A percentile compares a stretch with the other conserved stretches of the same genome.
phyloP scores from a whole-genome alignment of 2,113 vertebrate species.

The Pomatorhinus ruficollis region DNA sequence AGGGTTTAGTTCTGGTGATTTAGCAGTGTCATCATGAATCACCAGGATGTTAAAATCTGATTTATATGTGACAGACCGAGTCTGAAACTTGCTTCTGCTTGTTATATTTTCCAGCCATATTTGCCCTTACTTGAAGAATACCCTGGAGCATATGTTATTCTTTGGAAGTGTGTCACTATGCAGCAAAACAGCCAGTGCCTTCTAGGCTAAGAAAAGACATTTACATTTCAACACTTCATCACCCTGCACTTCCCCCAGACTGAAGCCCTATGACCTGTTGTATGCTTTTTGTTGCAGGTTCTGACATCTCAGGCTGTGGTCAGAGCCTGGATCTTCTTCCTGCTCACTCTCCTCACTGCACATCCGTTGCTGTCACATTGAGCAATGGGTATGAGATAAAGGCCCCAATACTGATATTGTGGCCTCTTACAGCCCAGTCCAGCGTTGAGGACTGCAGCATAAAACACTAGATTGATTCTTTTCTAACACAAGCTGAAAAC shows the following conservation, averaged over 20 bases:
- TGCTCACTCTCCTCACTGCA: background rate
- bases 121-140: background rate
- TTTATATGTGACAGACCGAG: background rate
- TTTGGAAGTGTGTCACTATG: background rate
- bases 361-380: background rate
- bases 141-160: background rate
- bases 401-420: rapidly evolving
- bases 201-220: background rate
- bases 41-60: background rate
- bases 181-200: background rate
- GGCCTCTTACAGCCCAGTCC: background rate
- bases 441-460: rapidly evolving
- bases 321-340: background rate
- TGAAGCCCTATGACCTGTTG: background rate
- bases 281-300: background rate
- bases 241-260: no score
- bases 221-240: background rate
- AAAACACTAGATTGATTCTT: background rate
- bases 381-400: background rate
- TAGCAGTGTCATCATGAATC: background rate
- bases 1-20: background rate
- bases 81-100: background rate
- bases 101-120: background rate
- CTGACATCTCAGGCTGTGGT: background rate
- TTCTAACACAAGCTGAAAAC: background rate